Evolutionary conservation across 1,140 invertebrate species (phyloP).

Genomic region (Macrotrachela quadricornifera): DNA sequence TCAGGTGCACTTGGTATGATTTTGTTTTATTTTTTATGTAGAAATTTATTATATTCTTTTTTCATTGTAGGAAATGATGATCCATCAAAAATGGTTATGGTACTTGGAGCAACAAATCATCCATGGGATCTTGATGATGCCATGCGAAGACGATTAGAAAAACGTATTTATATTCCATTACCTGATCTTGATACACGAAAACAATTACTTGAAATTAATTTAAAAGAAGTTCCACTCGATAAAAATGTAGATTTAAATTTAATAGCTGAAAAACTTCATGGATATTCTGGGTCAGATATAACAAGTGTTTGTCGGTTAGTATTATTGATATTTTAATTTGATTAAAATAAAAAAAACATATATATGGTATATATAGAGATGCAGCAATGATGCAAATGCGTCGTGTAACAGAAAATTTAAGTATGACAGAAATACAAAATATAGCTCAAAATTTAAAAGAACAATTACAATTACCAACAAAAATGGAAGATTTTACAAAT

Average conservation of each 20-base stretch:
- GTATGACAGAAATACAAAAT: constrained; percentile 73
- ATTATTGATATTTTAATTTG: too few relatives aligned
- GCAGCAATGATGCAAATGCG: constrained; percentile 98
- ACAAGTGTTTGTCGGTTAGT: constrained; percentile 95
- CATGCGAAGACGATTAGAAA: constrained; percentile 72
- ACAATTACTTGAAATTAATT: constrained; percentile 69
- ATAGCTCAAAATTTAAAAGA: constrained; percentile 52
- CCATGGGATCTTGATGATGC: constrained; percentile 99
- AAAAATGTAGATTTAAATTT: constrained; percentile 55
- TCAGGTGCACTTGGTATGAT: constrained; percentile 9
- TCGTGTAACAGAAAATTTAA: constrained; percentile 70
- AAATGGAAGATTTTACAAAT: constrained; percentile 68
- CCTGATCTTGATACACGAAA: constrained; percentile 78
- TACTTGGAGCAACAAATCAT: constrained; percentile 94
- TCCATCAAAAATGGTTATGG: constrained; percentile 69
- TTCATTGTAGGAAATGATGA: constrained; percentile 23
- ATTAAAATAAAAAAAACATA: too few relatives aligned
- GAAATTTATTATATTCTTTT: background rate
- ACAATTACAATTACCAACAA: constrained; percentile 64
- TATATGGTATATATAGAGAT: too few relatives aligned
- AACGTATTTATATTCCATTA: constrained; percentile 95
- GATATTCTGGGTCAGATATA: constrained; percentile 92
- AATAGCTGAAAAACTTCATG: constrained; percentile 64
- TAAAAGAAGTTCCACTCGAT: constrained; percentile 49
- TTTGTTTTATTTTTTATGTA: constrained; percentile 9